Conservation (phyloP, 2,888 invertebrate species). For the Cotesia congregata region DNA sequence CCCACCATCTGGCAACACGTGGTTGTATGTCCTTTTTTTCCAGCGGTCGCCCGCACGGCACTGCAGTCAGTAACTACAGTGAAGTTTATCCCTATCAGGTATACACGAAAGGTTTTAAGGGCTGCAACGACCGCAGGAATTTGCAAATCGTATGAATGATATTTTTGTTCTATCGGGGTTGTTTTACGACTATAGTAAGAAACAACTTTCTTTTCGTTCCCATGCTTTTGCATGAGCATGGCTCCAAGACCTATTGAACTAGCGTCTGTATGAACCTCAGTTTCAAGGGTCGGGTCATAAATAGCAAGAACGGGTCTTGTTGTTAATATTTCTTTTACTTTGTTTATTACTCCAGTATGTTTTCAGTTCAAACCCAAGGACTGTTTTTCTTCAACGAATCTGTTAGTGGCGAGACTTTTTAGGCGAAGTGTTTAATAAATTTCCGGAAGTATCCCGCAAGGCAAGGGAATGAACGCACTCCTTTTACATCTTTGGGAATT, state of each 20-base stretch:
- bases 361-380: slow-evolving; percentile 47
- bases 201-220: slow-evolving; percentile 34
- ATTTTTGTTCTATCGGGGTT: slow-evolving; percentile 30
- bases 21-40: slow-evolving; percentile 54
- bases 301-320: slow-evolving; percentile 54
- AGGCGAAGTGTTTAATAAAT: slow-evolving; percentile 54
- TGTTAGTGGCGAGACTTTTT: slow-evolving; percentile 52
- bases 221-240: slow-evolving; percentile 56
- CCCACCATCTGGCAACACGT: slow-evolving; percentile 58
- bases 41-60: slow-evolving; percentile 54
- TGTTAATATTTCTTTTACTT: slow-evolving; percentile 50
- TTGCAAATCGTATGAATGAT: slow-evolving; percentile 46
- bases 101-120: slow-evolving; percentile 41
- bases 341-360: slow-evolving; percentile 53
- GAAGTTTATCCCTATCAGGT: slow-evolving; percentile 45
- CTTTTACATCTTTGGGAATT: slow-evolving; percentile 2
- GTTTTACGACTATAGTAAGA: slow-evolving; percentile 42
- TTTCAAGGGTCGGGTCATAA: slow-evolving; percentile 51
- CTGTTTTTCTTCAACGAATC: slow-evolving; percentile 50
- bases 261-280: slow-evolving; percentile 63
- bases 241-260: slow-evolving; percentile 57
- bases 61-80: slow-evolving; percentile 39
- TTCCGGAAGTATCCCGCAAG: slow-evolving; percentile 33
- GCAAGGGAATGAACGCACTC: slow-evolving; percentile 25
- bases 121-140: slow-evolving; percentile 43